Conservation (phyloP, 2,888 invertebrate species). For the Nephrocerus scutellatus region DNA sequence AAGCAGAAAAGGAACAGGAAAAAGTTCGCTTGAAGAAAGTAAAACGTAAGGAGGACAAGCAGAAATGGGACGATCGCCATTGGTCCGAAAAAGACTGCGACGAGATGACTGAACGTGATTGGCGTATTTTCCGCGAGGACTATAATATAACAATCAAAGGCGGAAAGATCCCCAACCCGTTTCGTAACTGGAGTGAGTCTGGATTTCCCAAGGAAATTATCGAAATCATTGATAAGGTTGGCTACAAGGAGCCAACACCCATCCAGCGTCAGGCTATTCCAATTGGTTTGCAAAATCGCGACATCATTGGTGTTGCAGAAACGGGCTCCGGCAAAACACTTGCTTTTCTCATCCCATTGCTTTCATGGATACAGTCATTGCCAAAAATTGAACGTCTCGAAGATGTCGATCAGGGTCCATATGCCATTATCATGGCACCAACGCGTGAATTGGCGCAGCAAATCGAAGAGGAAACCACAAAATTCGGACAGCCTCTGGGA, state of each 20-base stretch:
- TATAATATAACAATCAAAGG: conserved; percentile 98
- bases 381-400: conserved; percentile 91
- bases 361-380: conserved; percentile 96
- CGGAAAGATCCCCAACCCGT: conserved; percentile 93
- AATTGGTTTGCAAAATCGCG: conserved; percentile 87
- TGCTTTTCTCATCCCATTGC: conserved; percentile 92
- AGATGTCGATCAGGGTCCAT: conserved; percentile 92
- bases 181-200: conserved; percentile 92
- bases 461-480: conserved; percentile 97
- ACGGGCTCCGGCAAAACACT: conserved; percentile 98
- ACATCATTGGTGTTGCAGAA: conserved; percentile 99
- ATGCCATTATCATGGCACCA: conserved; percentile 97
- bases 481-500: conserved; percentile 89
- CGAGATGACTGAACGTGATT: conserved; percentile 98
- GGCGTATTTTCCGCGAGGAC: conserved; percentile 99
- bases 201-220: conserved; percentile 81
- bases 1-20: conserved; percentile 95
- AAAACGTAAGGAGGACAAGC: conserved; percentile 92
- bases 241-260: conserved; percentile 97
- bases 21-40: conserved; percentile 87
- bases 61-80: conserved; percentile 97
- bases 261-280: conserved; percentile 99
- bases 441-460: conserved; percentile 99
- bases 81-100: conserved; percentile 92
- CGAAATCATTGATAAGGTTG: conserved; percentile 89